These are phyloP conservation scores for Xiphophorus maculatus DNA, from an alignment of 2,113 vertebrate genomes.

Conservation along the genomic window DNA sequence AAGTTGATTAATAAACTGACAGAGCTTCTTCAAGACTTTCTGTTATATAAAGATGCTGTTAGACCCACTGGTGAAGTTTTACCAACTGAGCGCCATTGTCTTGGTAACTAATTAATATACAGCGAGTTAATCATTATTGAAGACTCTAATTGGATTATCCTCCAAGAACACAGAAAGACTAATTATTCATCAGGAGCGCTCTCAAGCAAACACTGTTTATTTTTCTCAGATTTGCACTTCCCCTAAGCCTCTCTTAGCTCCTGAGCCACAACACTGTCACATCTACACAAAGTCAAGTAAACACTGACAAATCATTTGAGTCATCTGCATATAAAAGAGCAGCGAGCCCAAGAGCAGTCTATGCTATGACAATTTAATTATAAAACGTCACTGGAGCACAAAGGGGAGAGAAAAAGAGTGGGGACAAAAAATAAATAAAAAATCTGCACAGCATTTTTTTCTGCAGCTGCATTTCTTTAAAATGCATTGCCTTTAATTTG, in stretches of 20 bases:
- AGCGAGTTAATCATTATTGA: constrained; percentile 66
- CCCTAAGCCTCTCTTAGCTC: constrained; percentile 63
- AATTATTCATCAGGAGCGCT: constrained; percentile 69
- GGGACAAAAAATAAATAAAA: not conserved
- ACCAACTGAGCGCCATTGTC: constrained; percentile 38
- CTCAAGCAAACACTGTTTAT: constrained; percentile 58
- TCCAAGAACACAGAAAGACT: constrained; percentile 66
- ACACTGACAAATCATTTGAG: constrained; percentile 69
- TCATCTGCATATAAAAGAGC: constrained; percentile 71
- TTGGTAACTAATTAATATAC: constrained; percentile 62
- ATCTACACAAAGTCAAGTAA: constrained; percentile 67
- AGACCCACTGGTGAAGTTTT: constrained; percentile 47
- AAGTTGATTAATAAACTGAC: constrained; percentile 2
- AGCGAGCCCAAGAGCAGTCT: constrained; percentile 58
- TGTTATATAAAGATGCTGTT: constrained; percentile 15
- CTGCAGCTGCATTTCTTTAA: constrained; percentile 47
- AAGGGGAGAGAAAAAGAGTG: constrained; percentile 20
- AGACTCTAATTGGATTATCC: constrained; percentile 74
- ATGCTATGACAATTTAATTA: constrained; percentile 69
- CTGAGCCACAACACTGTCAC: constrained; percentile 60
- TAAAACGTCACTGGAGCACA: constrained; percentile 61
- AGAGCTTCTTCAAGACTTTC: constrained; percentile 5
- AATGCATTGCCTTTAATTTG: constrained; percentile 51
- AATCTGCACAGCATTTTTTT: constrained; percentile 28
- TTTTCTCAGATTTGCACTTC: constrained; percentile 52